A percentile compares a stretch with the other conserved stretches of the same genome.
Evolutionary conservation across 2,888 invertebrate species (phyloP).

Genomic region (Andrena minutula): DNA sequence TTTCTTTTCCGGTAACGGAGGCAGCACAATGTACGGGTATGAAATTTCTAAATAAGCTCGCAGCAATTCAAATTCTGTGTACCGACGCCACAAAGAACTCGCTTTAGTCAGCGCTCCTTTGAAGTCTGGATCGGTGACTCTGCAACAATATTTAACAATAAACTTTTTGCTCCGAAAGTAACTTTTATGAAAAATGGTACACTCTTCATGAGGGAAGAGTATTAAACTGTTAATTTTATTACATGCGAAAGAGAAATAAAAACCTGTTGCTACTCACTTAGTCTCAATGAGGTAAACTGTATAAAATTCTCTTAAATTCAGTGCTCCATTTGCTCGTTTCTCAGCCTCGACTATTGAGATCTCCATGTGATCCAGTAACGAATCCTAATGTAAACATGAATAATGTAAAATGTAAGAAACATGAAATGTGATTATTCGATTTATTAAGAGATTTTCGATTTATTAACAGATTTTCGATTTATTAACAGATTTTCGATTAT

Average conservation of each 20-base stretch:
- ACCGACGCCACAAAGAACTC: conserved; percentile 91
- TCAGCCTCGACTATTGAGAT: conserved; percentile 92
- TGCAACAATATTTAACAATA: conserved; percentile 75
- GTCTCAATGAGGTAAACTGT: conserved; percentile 92
- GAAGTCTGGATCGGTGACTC: conserved; percentile 89
- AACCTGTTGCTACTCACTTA: conserved; percentile 87
- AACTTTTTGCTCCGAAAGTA: background rate
- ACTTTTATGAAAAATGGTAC: background rate
- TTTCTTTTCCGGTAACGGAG: conserved; percentile 93
- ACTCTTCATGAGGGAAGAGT: background rate
- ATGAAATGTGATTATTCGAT: background rate
- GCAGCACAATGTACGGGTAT: conserved; percentile 92
- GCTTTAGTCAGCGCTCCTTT: conserved; percentile 88
- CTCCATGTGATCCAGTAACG: conserved; percentile 90
- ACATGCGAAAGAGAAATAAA: background rate
- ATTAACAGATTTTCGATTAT: too few relatives aligned
- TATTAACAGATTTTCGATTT: too few relatives aligned
- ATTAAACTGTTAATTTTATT: background rate
- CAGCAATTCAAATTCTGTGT: conserved; percentile 94
- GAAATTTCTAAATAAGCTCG: conserved; percentile 91
- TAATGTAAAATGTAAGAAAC: background rate
- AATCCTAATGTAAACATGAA: conserved; percentile 85
- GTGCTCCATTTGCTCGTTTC: conserved; percentile 90
- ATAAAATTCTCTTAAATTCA: conserved; percentile 91
- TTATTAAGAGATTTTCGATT: background rate